A percentile compares a stretch with the other conserved stretches of the same genome.
phyloP scores from a whole-genome alignment of 2,797 vertebrate species.

The Benthosema pterotum region DNA sequence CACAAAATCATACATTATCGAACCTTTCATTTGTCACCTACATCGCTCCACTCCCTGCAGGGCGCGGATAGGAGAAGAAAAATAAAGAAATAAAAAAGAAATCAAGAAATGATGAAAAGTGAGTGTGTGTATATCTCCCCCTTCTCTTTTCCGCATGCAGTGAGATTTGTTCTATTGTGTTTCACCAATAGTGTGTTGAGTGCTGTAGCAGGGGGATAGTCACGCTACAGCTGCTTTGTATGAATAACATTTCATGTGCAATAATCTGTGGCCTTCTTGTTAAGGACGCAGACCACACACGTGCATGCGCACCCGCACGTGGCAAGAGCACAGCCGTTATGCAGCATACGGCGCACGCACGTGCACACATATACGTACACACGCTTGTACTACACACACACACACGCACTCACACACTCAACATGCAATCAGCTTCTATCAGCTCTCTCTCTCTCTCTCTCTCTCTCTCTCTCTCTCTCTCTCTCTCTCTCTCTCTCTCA shows the following conservation, averaged over 20 bases:
- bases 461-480: too few relatives aligned
- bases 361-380: slow-evolving; percentile 37
- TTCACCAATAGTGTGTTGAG: slow-evolving; percentile 76
- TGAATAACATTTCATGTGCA: slow-evolving; percentile 82
- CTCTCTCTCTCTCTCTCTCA: too few relatives aligned
- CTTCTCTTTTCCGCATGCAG: slow-evolving; percentile 54
- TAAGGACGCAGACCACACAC: slow-evolving; percentile 38
- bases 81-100: not conserved
- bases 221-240: slow-evolving; percentile 77
- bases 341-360: slow-evolving; percentile 13
- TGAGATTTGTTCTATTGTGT: slow-evolving; percentile 74
- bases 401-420: slow-evolving; percentile 25
- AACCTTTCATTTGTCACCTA: slow-evolving; percentile 32
- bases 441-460: slow-evolving; percentile 1
- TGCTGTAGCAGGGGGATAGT: slow-evolving; percentile 78
- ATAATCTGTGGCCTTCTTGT: slow-evolving; percentile 78
- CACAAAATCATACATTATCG: slow-evolving; percentile 25
- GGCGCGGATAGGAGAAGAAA: not conserved
- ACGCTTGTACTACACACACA: too few relatives aligned
- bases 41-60: slow-evolving; percentile 21
- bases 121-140: slow-evolving; percentile 57
- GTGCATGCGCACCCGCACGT: slow-evolving; percentile 16
- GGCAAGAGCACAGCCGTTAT: not conserved
- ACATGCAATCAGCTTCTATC: slow-evolving; percentile 43
- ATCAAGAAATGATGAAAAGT: slow-evolving; percentile 55